These are phyloP conservation scores for Zaprionus capensis DNA, from an alignment of 1,140 invertebrate species.

Conservation along the genomic window DNA sequence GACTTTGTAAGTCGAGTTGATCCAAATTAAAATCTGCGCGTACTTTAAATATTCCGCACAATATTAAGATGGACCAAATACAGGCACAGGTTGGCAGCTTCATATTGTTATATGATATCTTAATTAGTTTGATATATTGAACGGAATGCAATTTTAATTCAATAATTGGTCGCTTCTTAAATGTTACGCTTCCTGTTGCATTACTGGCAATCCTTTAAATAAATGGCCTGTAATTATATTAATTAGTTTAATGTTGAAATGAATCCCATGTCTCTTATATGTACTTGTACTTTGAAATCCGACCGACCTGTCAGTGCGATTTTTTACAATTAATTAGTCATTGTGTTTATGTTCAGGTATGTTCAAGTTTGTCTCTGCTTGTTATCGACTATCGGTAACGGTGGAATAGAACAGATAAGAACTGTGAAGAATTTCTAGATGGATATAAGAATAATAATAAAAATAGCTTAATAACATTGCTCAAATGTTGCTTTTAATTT, in stretches of 20 bases:
- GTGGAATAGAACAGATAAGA: slow-evolving; percentile 33
- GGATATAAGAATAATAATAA: too few relatives aligned
- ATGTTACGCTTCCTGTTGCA: slow-evolving; percentile 13
- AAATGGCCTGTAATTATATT: slow-evolving; percentile 9
- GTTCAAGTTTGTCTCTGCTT: slow-evolving; percentile 3
- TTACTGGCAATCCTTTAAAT: slow-evolving; percentile 6
- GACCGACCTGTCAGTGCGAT: slow-evolving; percentile 19
- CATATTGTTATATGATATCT: slow-evolving; percentile 28
- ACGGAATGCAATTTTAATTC: neutral
- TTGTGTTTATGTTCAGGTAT: slow-evolving; percentile 40
- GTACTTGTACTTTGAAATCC: slow-evolving; percentile 43
- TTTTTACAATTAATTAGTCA: slow-evolving; percentile 50
- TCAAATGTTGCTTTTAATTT: too few relatives aligned
- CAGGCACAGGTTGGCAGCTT: slow-evolving; percentile 22
- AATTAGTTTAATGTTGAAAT: slow-evolving; percentile 15
- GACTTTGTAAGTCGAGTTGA: slow-evolving; percentile 59
- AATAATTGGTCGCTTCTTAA: slow-evolving; percentile 4
- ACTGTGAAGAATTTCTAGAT: neutral
- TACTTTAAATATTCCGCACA: slow-evolving; percentile 18
- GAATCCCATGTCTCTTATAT: slow-evolving; percentile 1
- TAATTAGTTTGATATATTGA: slow-evolving; percentile 20
- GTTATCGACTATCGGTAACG: slow-evolving; percentile 35
- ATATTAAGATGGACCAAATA: slow-evolving; percentile 18
- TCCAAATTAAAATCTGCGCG: slow-evolving; percentile 56
- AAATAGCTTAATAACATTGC: too few relatives aligned